Evolutionary conservation across 2,797 vertebrate species (phyloP), one percentile per base, ranked within the genome.

Genomic region (Platyrinchus mystaceus): DNA sequence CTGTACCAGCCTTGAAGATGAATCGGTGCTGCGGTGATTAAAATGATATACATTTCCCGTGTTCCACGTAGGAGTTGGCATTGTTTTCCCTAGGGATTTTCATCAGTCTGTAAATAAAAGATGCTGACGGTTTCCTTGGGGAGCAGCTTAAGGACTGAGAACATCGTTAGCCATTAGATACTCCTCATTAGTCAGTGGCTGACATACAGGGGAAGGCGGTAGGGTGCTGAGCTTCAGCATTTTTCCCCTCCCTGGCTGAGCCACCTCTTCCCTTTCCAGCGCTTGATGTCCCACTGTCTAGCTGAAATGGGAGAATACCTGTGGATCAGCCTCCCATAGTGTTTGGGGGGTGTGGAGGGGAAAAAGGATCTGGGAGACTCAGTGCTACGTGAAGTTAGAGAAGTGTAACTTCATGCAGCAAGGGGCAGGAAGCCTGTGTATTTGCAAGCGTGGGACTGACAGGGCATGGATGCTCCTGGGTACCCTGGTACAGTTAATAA

Each of bases 101-200:
- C 4, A 2, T 34, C 73, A 81, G 82, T 92, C 93, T 93, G 81
- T 94, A 94, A 94, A 85, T 95, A 87, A 92, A 95, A 92, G 69
- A 85, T 84, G 82, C 62, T 83, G 79, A 74, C 2, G 5, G 46
- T 75, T 89, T 92, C 91, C 87, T 79, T 78, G 76, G 93, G 87
- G 73, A 92, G 47, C 73, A 62, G 47, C 82, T 77, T 85, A 78
- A 92, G 78, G 64, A 80, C 84, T 80, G 60, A 94, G 82, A 91
- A 78, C 39, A 43, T 92, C 2, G 0, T 93, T 89, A 87, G 66
- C 84, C 76, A 44, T 92, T 69, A 73, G 75, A 66, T 87, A 46
- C 34, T 93, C 64, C 64, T 82, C 53, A 53, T 89, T 80, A 91
- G 68, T 68, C 10, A 11, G 24, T 7, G 39, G 46, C 81, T 94